Evolutionary conservation across 2,113 vertebrate genomes (phyloP).

Genomic region (Ameiurus melas): DNA sequence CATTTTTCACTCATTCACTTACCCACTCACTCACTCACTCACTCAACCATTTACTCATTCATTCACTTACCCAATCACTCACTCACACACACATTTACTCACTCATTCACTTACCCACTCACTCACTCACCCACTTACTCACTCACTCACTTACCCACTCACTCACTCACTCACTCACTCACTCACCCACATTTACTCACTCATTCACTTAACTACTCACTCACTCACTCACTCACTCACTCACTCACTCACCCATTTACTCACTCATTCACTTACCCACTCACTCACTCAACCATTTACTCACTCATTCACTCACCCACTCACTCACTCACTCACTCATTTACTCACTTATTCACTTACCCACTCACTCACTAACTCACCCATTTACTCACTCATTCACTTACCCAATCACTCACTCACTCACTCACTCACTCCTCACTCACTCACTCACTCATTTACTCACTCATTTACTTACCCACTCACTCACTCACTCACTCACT

Average conservation of each 20-base stretch:
- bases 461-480: not conserved
- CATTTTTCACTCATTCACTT: too few relatives aligned
- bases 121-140: not conserved
- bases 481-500: not conserved
- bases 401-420: not conserved
- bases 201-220: not conserved
- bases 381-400: not conserved
- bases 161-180: not conserved
- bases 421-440: not conserved
- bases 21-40: not conserved
- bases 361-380: too few relatives aligned
- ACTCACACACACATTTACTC: accelerated
- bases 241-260: too few relatives aligned
- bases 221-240: not conserved
- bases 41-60: not conserved
- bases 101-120: not conserved
- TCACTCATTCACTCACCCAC: not conserved
- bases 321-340: not conserved
- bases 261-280: not conserved
- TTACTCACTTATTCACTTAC: too few relatives aligned
- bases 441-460: not conserved
- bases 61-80: not conserved
- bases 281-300: not conserved
- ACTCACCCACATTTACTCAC: not conserved
- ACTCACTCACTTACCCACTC: not conserved